Evolutionary conservation across 2,797 vertebrate species (phyloP), one percentile per base, ranked within the genome.

Genomic region (Telmatherina bonti): DNA sequence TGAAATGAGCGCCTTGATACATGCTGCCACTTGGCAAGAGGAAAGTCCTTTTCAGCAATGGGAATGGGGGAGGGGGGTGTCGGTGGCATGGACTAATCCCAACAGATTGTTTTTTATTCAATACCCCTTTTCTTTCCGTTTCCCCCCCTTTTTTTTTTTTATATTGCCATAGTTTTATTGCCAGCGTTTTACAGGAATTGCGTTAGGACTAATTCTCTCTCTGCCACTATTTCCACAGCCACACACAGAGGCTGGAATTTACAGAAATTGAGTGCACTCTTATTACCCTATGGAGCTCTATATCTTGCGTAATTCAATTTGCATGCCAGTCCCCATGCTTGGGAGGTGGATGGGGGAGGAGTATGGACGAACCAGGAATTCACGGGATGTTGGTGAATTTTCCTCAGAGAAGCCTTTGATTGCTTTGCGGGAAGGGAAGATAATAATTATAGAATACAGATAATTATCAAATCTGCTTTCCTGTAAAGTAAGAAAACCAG

Each of bases 251-350:
- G 52, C 12, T 55, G 70, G 79, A 80, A 82, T 92, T 70, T 73
- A 76, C 62, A 22, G 43, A 70, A 81, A 85, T 57, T 4, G 31
- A 71, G 58, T 73, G 72, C 67, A 49, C 73, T 82, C 59, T 74
- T 67, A 9, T 67, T 78, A 70, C 72, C 76, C 86, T 62, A 65
- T 73, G 76, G 76, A 82, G 76, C 85, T 78, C 78, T 67, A 38
- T 76, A 85, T 86, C 82, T 83, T 75, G 79, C 68, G 78, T 86
- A 91, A 90, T 92, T 90, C 63, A 85, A 91, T 93, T 91, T 90
- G 75, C 85, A 85, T 88, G 82, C 70, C 69, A 69, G 72, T 79
- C 67, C 68, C 7, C 12, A 56, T 75, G 82, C 79, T 70, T 81
- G 64, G 59, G 74, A 79, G 55, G 74, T 75, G 67, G 67, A 76